phyloP scores from a whole-genome alignment of 2,113 vertebrate species.

The Sebastes fasciatus region DNA sequence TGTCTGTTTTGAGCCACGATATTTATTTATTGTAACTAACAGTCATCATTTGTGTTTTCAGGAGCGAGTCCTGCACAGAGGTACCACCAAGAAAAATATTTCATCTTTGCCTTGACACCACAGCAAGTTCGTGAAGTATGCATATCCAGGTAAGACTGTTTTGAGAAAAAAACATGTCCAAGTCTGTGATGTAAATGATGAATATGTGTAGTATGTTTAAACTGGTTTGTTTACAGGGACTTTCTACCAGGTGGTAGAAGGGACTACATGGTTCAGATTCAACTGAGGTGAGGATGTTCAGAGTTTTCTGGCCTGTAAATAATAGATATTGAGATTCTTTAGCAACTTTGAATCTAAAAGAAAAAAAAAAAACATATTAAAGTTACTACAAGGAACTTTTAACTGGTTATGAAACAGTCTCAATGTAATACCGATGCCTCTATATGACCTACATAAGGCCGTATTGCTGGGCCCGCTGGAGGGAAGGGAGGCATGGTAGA shows the following conservation, averaged over 20 bases:
- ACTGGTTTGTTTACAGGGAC: conserved; percentile 85
- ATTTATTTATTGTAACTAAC: background rate
- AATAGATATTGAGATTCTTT: background rate
- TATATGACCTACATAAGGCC: background rate
- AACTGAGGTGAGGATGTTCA: conserved; percentile 87
- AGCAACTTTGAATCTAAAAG: background rate
- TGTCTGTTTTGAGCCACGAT: background rate
- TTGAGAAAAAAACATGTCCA: background rate
- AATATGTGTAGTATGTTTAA: background rate
- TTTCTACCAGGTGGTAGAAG: conserved; percentile 95
- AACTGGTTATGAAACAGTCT: background rate
- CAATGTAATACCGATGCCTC: background rate
- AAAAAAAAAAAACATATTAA: background rate
- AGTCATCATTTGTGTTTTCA: conserved; percentile 50
- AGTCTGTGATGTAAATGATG: background rate
- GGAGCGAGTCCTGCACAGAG: conserved; percentile 93
- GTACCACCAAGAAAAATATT: conserved; percentile 97
- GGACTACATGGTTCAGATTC: conserved; percentile 98
- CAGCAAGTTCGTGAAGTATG: conserved; percentile 98
- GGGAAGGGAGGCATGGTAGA: too few species aligned
- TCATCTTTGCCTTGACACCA: conserved; percentile 97
- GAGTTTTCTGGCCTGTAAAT: background rate
- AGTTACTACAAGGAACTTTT: background rate
- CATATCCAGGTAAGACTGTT: conserved; percentile 92
- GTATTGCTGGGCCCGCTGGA: too few species aligned